Evolutionary conservation across 2,888 invertebrate genomes (phyloP).

Genomic region (Patella caerulea): DNA sequence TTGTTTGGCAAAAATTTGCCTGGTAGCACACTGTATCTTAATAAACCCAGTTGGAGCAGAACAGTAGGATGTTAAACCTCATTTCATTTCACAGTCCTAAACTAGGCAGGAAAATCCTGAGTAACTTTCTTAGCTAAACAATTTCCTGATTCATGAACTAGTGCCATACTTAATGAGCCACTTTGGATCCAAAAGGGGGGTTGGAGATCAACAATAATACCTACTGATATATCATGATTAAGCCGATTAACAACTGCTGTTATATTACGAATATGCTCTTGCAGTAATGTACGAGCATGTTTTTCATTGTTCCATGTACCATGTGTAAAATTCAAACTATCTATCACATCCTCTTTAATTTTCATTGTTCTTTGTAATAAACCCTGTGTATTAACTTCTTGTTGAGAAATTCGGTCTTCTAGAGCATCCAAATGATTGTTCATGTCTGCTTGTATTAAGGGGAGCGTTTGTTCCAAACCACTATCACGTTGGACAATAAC

Average conservation of each 20-base stretch:
- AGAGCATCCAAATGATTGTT: slow-evolving; percentile 48
- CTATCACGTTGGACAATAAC: neutral
- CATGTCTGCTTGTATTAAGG: slow-evolving; percentile 12
- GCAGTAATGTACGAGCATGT: slow-evolving; percentile 63
- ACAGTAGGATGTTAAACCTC: too few relatives aligned
- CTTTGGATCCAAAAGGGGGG: neutral
- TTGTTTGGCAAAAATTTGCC: too few relatives aligned
- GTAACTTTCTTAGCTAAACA: neutral
- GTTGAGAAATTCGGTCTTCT: slow-evolving; percentile 63
- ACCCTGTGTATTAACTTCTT: slow-evolving; percentile 64
- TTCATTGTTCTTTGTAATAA: slow-evolving; percentile 67
- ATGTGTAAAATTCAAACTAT: slow-evolving; percentile 68
- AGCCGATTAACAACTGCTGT: slow-evolving; percentile 69
- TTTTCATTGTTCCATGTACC: slow-evolving; percentile 71
- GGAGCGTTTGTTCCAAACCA: neutral
- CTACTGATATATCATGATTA: slow-evolving; percentile 67
- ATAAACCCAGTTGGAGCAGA: too few relatives aligned
- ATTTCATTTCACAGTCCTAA: too few relatives aligned
- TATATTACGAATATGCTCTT: slow-evolving; percentile 70
- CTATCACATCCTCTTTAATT: slow-evolving; percentile 69
- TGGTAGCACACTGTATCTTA: too few relatives aligned
- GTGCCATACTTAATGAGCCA: too few relatives aligned
- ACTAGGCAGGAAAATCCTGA: too few relatives aligned
- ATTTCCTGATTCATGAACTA: too few relatives aligned
- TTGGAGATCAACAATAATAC: slow-evolving; percentile 26